A percentile compares a stretch with the other conserved stretches of the same genome.
These are phyloP conservation scores for Fragum fragum DNA, from an alignment of 2,888 invertebrate genomes.

Conservation along the genomic window DNA sequence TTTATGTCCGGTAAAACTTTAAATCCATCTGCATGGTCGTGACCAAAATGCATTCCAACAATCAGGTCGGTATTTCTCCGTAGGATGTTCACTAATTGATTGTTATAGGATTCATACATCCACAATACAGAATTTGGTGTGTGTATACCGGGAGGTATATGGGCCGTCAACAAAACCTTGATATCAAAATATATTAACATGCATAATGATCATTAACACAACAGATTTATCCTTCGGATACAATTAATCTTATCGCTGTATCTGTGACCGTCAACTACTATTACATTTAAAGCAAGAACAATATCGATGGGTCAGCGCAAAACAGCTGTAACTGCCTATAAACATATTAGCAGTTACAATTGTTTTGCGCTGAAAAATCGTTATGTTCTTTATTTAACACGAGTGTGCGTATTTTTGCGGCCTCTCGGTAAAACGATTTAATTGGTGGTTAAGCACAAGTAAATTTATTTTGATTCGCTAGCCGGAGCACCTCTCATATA, in stretches of 20 bases:
- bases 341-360: too few relatives aligned
- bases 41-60: slow-evolving; percentile 83
- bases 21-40: slow-evolving; percentile 84
- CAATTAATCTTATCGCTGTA: background rate
- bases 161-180: slow-evolving; percentile 73
- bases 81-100: slow-evolving; percentile 81
- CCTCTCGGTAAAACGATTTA: too few relatives aligned
- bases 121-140: slow-evolving; percentile 74
- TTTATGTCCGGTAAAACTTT: slow-evolving; percentile 72
- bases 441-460: too few relatives aligned
- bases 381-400: too few relatives aligned
- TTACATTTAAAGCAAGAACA: too few relatives aligned
- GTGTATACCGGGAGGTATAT: slow-evolving; percentile 72
- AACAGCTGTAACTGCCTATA: too few relatives aligned
- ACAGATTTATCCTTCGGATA: too few relatives aligned
- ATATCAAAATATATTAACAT: background rate
- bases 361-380: too few relatives aligned
- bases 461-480: too few relatives aligned
- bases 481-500: too few relatives aligned
- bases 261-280: background rate
- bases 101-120: slow-evolving; percentile 85
- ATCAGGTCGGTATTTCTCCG: slow-evolving; percentile 83
- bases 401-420: too few relatives aligned
- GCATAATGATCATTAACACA: background rate
- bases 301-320: too few relatives aligned